Conservation (phyloP, 2,113 vertebrate genomes). For the Catharus fuscescens region DNA sequence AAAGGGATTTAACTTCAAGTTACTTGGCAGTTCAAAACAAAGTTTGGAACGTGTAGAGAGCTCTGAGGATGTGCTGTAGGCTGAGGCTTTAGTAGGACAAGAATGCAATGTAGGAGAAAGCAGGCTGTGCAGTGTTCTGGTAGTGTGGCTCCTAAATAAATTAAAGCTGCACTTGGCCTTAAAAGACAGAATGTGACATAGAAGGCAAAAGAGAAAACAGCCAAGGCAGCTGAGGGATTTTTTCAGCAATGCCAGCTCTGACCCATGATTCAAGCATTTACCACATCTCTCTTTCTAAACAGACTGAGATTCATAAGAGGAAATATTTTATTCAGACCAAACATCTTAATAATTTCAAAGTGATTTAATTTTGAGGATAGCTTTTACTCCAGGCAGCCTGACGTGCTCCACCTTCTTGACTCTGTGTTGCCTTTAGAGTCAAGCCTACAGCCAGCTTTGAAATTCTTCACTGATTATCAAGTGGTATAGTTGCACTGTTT, state of each 20-base stretch:
- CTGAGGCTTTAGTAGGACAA: neutral
- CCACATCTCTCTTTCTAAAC: neutral
- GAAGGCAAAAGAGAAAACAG: neutral
- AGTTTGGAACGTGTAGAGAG: neutral
- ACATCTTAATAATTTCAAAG: neutral
- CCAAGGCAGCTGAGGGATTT: neutral
- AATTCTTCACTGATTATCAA: neutral
- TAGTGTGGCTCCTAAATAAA: neutral
- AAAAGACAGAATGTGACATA: neutral
- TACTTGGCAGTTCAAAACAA: neutral
- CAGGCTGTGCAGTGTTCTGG: neutral
- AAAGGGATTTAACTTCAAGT: neutral
- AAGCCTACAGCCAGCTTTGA: neutral
- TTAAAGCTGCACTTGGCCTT: neutral
- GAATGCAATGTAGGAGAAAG: neutral
- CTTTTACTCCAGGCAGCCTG: neutral
- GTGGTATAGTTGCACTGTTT: neutral
- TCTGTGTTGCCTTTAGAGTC: neutral
- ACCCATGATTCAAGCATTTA: neutral
- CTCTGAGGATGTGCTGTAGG: neutral
- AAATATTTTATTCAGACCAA: neutral
- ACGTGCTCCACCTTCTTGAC: neutral
- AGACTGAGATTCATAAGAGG: neutral
- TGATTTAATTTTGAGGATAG: neutral
- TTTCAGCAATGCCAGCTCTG: neutral